phyloP scores from a whole-genome alignment of 1,140 invertebrate species.

The Penaeus japonicus region DNA sequence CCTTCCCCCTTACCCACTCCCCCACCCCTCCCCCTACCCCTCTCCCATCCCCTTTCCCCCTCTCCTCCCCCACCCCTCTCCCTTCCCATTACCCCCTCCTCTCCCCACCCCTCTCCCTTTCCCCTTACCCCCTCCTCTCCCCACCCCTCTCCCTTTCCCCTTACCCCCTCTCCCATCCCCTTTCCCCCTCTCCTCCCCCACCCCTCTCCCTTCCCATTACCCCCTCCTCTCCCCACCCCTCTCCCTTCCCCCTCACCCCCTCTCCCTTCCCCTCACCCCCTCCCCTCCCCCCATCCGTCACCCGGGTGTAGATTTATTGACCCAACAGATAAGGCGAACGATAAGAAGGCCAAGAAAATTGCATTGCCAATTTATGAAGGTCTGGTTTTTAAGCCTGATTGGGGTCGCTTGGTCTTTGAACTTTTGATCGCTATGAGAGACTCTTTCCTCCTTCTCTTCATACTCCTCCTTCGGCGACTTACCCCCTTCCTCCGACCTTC shows the following conservation, averaged over 20 bases:
- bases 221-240: too few species aligned
- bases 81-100: too few species aligned
- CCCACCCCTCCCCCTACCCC: neutral
- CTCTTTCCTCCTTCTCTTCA: neutral
- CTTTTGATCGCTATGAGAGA: neutral
- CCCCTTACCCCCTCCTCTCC: too few species aligned
- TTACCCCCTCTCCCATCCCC: too few species aligned
- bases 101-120: too few species aligned
- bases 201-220: too few species aligned
- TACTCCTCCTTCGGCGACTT: neutral
- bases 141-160: too few species aligned
- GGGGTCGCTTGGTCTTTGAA: slow-evolving; percentile 47
- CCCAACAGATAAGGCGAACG: slow-evolving; percentile 31
- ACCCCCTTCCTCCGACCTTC: neutral
- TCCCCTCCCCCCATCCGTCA: slow-evolving; percentile 30
- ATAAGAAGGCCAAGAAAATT: slow-evolving; percentile 51
- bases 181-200: too few species aligned
- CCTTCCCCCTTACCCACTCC: neutral
- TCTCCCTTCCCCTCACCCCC: too few species aligned
- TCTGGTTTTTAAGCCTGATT: slow-evolving; percentile 46
- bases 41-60: neutral
- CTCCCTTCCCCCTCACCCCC: too few species aligned
- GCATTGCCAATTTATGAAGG: slow-evolving; percentile 55
- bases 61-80: neutral
- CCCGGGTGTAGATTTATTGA: slow-evolving; percentile 45